Base-by-base conservation (phyloP, 1,140 invertebrate species). In the Trachymyrmex septentrionalis region DNA sequence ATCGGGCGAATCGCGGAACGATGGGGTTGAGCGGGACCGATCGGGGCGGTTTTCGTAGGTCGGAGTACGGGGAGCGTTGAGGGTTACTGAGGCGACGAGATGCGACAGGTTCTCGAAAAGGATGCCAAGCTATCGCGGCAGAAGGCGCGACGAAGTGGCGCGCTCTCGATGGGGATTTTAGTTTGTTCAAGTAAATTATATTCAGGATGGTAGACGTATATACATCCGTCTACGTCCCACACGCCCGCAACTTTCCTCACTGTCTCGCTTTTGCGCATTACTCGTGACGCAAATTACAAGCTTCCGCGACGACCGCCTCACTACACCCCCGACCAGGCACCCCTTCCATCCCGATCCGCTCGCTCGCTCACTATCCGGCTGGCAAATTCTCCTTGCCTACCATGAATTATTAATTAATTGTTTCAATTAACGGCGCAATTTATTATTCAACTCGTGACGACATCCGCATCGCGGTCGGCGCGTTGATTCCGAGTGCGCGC, bases 331-430 rank as follows among this genome's bases (percentile, higher is more conserved):
- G 12, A 38, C 57, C 69, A 21, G 30, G 16, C 64, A 16, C 6
- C 16, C 55, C 27, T 48, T 50, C 34, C 30, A 21, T 14, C n/a
- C 66, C 69, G 44, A 80, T 76, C 38, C 64, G 76, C 85, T 67
- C 85, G 53, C 53, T 87, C 84, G 67, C 86, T 85, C 87, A 88
- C 88, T 91, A 88, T 87, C 91, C 92, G 92, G 91, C 93, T 92
- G 90, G 92, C 87, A 90, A 93, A 93, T 93, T 93, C 93, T 92
- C 91, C 91, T 93, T 92, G 91, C 92, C 93, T 95, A 94, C 95
- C 95, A 95, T 95, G 95, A 95, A 95, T 95, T 95, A 95, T 95
- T 95, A 95, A 95, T 95, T 95, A 95, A 95, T 95, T 95, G 95
- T 95, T 95, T 95, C 94, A 95, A 94, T 94, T 95, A 94, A 94